Evolutionary conservation across 2,888 invertebrate genomes (phyloP).

Genomic region (Trilocha varians): DNA sequence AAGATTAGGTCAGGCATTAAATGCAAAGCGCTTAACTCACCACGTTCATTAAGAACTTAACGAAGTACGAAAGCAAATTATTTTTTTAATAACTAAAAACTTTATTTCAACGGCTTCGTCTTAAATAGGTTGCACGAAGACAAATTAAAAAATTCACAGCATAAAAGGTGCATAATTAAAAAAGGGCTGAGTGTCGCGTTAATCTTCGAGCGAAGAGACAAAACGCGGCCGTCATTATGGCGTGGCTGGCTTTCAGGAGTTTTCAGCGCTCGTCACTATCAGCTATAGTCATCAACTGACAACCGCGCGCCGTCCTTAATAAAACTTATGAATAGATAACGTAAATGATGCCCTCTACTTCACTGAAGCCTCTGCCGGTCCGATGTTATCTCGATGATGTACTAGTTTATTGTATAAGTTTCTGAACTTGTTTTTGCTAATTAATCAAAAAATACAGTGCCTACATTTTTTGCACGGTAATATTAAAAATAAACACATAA

Average conservation of each 20-base stretch:
- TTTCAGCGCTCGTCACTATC: conserved; percentile 32
- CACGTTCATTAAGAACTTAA: background rate
- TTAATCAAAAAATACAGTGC: no score
- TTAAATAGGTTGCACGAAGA: conserved; percentile 6
- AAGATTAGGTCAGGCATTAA: no score
- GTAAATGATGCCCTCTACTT: background rate
- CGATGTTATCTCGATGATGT: background rate
- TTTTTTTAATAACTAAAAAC: background rate
- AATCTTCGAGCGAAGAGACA: conserved; percentile 36
- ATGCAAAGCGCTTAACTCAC: background rate
- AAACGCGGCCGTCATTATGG: conserved; percentile 41
- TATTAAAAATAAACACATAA: no score
- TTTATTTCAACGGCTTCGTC: background rate
- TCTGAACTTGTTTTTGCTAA: background rate
- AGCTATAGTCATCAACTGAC: conserved; percentile 15
- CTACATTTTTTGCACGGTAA: no score
- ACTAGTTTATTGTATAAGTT: background rate
- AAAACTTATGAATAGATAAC: conserved; percentile 4
- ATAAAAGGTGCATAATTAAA: conserved; percentile 49
- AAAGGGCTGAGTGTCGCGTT: conserved; percentile 42
- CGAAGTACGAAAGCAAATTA: background rate
- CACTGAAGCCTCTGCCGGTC: background rate
- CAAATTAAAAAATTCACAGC: conserved; percentile 29
- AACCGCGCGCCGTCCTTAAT: conserved; percentile 2
- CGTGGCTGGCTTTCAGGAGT: conserved; percentile 14